Conservation (phyloP, 1,140 invertebrate genomes). For the Pseudomyrmex cubaensis region DNA sequence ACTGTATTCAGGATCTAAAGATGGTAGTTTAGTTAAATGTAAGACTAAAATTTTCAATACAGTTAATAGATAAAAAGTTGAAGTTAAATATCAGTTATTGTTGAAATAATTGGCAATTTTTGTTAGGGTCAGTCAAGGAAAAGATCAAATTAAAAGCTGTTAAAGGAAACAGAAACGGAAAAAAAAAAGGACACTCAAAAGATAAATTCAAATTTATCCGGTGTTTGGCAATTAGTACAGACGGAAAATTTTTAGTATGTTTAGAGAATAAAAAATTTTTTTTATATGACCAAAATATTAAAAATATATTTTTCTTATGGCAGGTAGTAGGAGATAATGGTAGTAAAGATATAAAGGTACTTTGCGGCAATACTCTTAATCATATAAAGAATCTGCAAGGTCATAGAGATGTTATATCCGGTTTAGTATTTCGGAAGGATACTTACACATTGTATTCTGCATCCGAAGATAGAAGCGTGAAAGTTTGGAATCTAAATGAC, state of each 20-base stretch:
- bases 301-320: constrained; percentile 39
- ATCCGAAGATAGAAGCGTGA: constrained; percentile 93
- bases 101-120: constrained; percentile 17
- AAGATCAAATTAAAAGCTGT: constrained; percentile 87
- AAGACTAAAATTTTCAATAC: constrained; percentile 62
- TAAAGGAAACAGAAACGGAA: constrained; percentile 79
- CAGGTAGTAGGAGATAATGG: constrained; percentile 88
- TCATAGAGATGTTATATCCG: constrained; percentile 91
- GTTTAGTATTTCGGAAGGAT: constrained; percentile 93
- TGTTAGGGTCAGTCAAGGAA: constrained; percentile 86
- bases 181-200: constrained; percentile 76
- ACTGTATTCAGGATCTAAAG: constrained; percentile 95
- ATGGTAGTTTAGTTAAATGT: constrained; percentile 95
- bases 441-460: constrained; percentile 96
- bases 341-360: constrained; percentile 92
- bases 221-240: constrained; percentile 92
- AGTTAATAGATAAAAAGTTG: constrained; percentile 15
- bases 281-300: background rate
- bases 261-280: constrained; percentile 11
- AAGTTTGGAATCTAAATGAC: constrained; percentile 97
- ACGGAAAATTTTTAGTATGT: constrained; percentile 93
- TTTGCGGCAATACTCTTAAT: constrained; percentile 92
- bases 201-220: constrained; percentile 85
- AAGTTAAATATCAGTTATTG: background rate
- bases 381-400: constrained; percentile 93